Evolutionary conservation across 2,797 vertebrate genomes (phyloP).

Genomic region (Anguilla megastoma): DNA sequence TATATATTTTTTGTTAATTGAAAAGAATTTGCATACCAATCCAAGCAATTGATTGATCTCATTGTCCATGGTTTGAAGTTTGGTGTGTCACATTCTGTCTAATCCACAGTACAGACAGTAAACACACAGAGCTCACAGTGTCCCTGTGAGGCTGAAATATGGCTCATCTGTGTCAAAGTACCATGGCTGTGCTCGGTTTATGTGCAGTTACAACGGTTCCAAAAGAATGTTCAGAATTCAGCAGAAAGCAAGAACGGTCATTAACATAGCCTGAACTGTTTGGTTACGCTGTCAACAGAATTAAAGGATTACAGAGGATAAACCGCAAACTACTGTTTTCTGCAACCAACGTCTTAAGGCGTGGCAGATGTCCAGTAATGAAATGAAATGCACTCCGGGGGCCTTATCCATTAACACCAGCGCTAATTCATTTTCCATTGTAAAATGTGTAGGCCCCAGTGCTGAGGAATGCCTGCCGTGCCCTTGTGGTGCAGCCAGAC

Average conservation of each 20-base stretch:
- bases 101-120: background rate
- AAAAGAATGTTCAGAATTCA: conserved; percentile 13
- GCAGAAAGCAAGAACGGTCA: background rate
- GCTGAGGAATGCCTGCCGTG: background rate
- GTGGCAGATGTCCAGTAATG: conserved; percentile 7
- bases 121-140: background rate
- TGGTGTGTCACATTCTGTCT: background rate
- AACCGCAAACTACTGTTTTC: conserved; percentile 12
- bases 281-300: conserved; percentile 6
- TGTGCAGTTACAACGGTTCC: background rate
- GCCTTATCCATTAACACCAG: conserved; percentile 2
- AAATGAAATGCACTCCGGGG: background rate
- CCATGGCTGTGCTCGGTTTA: conserved; percentile 8
- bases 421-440: conserved; percentile 9
- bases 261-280: conserved; percentile 1
- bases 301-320: conserved; percentile 27
- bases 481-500: background rate
- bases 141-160: background rate
- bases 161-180: background rate
- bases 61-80: background rate
- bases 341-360: background rate
- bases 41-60: background rate
- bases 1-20: background rate
- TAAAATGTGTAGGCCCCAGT: background rate
- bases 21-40: background rate